phyloP scores from a whole-genome alignment of 2,888 invertebrate species.

The Saturnia japonica region DNA sequence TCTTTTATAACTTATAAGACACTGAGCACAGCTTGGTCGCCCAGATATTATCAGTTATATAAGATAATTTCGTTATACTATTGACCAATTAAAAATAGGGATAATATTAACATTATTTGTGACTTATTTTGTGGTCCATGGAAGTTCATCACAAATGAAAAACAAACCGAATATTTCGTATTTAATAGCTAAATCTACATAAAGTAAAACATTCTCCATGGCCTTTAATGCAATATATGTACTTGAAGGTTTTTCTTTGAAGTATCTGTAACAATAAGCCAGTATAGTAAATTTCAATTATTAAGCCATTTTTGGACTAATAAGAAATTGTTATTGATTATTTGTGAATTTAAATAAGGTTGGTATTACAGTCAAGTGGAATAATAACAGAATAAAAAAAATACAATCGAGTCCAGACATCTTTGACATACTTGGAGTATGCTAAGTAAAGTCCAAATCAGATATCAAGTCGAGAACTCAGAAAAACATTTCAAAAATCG shows the following conservation, averaged over 20 bases:
- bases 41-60: too few relatives aligned
- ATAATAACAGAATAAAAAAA: background rate
- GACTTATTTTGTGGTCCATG: too few relatives aligned
- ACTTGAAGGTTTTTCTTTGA: too few relatives aligned
- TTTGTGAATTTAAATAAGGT: background rate
- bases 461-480: slow-evolving; percentile 16
- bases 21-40: too few relatives aligned
- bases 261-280: too few relatives aligned
- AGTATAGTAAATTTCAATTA: too few relatives aligned
- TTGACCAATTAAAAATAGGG: background rate
- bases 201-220: background rate
- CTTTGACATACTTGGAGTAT: background rate
- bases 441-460: slow-evolving; percentile 2
- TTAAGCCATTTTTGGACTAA: too few relatives aligned
- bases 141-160: background rate
- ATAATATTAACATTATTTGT: too few relatives aligned
- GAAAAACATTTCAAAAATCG: slow-evolving; percentile 20
- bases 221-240: too few relatives aligned
- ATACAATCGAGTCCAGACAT: background rate
- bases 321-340: too few relatives aligned
- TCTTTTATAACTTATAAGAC: too few relatives aligned
- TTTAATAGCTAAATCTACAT: background rate
- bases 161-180: background rate
- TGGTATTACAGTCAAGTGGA: background rate
- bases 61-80: background rate